Percentiles rank a stretch among this genome's conserved stretches.
These are phyloP conservation scores for Mesoclemmys tuberculata DNA, from an alignment of 2,113 vertebrate species.

Conservation along the genomic window DNA sequence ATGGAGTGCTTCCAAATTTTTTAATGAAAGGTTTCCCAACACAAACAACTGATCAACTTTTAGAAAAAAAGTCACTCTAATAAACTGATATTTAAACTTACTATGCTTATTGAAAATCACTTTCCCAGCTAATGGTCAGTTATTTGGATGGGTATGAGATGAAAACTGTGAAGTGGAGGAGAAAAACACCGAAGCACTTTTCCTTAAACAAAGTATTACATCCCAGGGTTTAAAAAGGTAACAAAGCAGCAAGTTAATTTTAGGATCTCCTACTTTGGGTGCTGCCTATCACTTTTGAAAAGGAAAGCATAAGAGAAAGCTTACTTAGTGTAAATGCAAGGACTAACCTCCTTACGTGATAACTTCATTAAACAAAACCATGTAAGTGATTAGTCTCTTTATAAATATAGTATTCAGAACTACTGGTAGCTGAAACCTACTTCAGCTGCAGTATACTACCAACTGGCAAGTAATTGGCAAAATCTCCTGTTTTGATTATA, in stretches of 20 bases:
- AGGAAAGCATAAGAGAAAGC: background rate
- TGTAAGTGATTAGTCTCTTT: background rate
- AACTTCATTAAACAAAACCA: background rate
- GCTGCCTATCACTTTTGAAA: background rate
- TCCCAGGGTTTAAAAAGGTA: background rate
- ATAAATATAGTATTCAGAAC: background rate
- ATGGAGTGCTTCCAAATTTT: background rate
- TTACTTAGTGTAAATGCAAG: background rate
- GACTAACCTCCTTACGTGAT: background rate
- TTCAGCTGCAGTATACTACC: background rate
- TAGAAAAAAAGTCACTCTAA: background rate
- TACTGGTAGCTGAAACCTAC: background rate
- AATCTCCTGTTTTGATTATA: background rate
- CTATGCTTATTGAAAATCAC: background rate
- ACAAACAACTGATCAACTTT: background rate
- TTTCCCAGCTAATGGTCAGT: background rate
- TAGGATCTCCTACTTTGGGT: background rate
- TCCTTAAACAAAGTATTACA: background rate
- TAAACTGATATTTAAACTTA: background rate
- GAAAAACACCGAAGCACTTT: background rate
- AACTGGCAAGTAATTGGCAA: background rate
- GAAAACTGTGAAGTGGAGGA: background rate
- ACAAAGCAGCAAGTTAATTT: background rate
- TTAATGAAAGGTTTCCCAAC: background rate
- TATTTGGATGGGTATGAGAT: background rate